A percentile compares a stretch with the other conserved stretches of the same genome.
These are phyloP conservation scores for Apis dorsata DNA, from an alignment of 1,140 invertebrate species.

Conservation along the genomic window DNA sequence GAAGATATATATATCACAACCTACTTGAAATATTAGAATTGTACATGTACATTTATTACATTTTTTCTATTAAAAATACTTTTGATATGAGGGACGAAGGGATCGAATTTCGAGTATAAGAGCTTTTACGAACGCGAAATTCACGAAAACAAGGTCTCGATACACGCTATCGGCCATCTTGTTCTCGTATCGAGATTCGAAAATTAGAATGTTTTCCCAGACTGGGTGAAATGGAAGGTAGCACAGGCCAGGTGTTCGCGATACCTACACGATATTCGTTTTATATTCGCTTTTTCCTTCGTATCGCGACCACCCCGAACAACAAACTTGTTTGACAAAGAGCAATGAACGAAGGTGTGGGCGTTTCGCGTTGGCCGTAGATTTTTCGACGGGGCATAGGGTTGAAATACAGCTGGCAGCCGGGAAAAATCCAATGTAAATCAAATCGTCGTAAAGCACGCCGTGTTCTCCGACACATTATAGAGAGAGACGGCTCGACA, in stretches of 20 bases:
- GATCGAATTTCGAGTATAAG: too few species aligned
- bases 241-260: conserved; percentile 26
- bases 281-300: conserved; percentile 23
- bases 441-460: conserved; percentile 64
- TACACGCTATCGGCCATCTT: too few species aligned
- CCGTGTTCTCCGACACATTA: conserved; percentile 50
- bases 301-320: conserved; percentile 33
- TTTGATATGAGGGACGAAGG: too few species aligned
- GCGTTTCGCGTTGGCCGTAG: neutral
- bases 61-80: too few species aligned
- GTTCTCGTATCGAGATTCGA: neutral
- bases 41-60: too few species aligned
- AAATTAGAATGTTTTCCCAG: conserved; percentile 13
- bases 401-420: conserved; percentile 36
- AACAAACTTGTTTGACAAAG: conserved; percentile 54
- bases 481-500: neutral
- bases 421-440: conserved; percentile 62
- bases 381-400: conserved; percentile 32
- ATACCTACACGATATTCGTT: conserved; percentile 35
- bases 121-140: too few species aligned
- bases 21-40: too few species aligned
- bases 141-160: too few species aligned
- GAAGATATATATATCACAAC: too few species aligned
- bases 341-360: conserved; percentile 18
- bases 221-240: neutral